Base-by-base conservation (phyloP, 2,888 invertebrate genomes). In the Chymomyza fuscimana region DNA sequence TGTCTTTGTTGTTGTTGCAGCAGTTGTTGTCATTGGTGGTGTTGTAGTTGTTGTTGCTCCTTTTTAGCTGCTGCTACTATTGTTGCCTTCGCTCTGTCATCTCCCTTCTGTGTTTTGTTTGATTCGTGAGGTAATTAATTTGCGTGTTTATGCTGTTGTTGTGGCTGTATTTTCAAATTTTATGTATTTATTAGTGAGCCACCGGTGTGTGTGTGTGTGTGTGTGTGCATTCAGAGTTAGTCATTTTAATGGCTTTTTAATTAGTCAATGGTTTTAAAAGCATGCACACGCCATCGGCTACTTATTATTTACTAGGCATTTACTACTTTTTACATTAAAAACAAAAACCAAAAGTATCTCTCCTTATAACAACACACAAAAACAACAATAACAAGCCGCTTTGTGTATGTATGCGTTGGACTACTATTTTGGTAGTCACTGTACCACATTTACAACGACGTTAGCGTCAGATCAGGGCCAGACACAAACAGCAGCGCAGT, bases 171-270 rank as follows among this genome's bases (percentile, higher is more conserved):
- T 61, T 81, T 73, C 73, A 79, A 80, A 81, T 81, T 82, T 76
- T 80, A 75, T 83, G 75, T 85, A 83, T 82, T 85, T 82, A 87
- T 85, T 82, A 83, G 78, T 78, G 74, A 25, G 32, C 32, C 32
- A 5, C 6, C 32, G 79, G 79, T 51, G 51, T 51, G 51, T 51
- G 1, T 51, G 51, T 54, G 19, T 52, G 52, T 54, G 54, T 54
- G 54, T 54, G 16, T 54, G 54, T 19, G 16, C 16, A 16, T 54
- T 16, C 82, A 81, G 69, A 76, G 69, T 72, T 80, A 80, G 80
- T 70, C 32, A 32, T 87, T 85, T 85, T 87, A 83, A 83, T 83
- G 87, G 82, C 69, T 82, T 83, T 83, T 85, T 83, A 83, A 83
- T 87, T 85, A 82, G 86, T 73, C 86, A 81, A 87, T 73, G 64